Conservation (phyloP, 2,888 invertebrate genomes). For the Notodonta dromedarius region DNA sequence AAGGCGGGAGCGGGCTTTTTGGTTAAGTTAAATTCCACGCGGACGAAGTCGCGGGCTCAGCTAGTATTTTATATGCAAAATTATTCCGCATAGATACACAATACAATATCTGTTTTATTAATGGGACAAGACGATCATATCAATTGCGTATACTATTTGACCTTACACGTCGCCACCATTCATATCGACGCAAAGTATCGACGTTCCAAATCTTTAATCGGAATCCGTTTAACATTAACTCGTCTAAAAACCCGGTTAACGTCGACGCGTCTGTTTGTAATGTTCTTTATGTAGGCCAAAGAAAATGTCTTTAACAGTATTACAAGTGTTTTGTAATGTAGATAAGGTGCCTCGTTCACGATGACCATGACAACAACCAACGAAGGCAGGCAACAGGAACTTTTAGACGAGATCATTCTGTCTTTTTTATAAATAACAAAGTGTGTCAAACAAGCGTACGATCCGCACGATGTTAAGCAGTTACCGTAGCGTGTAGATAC, state of each 20-base stretch:
- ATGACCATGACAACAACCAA: slow-evolving; percentile 17
- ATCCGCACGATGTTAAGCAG: too few relatives aligned
- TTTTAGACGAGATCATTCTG: not conserved
- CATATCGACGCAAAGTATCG: slow-evolving; percentile 12
- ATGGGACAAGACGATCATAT: not conserved
- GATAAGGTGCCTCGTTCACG: slow-evolving; percentile 17
- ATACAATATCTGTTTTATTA: slow-evolving; percentile 1
- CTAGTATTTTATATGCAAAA: too few relatives aligned
- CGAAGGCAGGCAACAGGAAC: slow-evolving; percentile 8
- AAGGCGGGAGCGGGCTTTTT: too few relatives aligned
- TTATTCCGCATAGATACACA: not conserved
- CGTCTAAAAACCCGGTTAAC: slow-evolving; percentile 29
- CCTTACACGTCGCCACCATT: slow-evolving; percentile 11
- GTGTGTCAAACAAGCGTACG: too few relatives aligned
- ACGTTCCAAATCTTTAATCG: slow-evolving; percentile 20
- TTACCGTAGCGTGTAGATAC: too few relatives aligned
- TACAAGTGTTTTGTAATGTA: slow-evolving; percentile 32
- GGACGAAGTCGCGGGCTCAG: too few relatives aligned
- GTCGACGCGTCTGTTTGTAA: slow-evolving; percentile 12
- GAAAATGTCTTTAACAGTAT: slow-evolving; percentile 25
- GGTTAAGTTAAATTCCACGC: too few relatives aligned
- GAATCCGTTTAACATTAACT: slow-evolving; percentile 25
- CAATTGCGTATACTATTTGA: slow-evolving; percentile 7
- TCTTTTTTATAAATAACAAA: too few relatives aligned
- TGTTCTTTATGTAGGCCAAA: slow-evolving; percentile 28